These are phyloP conservation scores for Drosophila koepferae DNA, from an alignment of 2,888 invertebrate species.

Conservation along the genomic window DNA sequence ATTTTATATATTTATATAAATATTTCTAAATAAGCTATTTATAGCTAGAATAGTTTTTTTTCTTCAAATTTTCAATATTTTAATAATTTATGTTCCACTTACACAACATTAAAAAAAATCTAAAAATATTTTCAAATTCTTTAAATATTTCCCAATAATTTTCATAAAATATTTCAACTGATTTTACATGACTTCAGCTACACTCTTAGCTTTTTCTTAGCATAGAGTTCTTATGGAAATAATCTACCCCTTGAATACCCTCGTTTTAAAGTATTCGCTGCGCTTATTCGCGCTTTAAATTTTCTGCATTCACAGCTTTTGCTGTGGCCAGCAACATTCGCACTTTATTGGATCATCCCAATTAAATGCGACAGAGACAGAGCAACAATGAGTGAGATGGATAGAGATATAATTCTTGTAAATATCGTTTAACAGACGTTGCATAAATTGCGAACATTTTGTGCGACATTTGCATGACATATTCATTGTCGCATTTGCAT, in stretches of 20 bases:
- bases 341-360: constrained; percentile 3
- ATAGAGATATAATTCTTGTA: not conserved
- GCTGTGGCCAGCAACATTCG: not conserved
- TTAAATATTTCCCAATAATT: too few species aligned
- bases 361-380: not conserved
- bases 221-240: not conserved
- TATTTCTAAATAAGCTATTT: too few species aligned
- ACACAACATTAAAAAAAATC: too few species aligned
- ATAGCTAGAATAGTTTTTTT: too few species aligned
- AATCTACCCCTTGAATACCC: not conserved
- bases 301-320: constrained; percentile 10
- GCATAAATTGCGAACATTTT: constrained; percentile 35
- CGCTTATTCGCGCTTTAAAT: constrained; percentile 5
- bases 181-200: too few species aligned
- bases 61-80: too few species aligned
- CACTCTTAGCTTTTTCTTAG: too few species aligned
- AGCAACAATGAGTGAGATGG: not conserved
- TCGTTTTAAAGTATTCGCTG: not conserved
- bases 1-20: too few species aligned
- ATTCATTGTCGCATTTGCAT: constrained; percentile 60
- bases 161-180: too few species aligned
- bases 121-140: too few species aligned
- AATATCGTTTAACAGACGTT: constrained; percentile 2
- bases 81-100: too few species aligned
- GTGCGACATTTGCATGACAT: constrained; percentile 11